These are phyloP conservation scores for Aratinga solstitialis DNA, from an alignment of 2,797 vertebrate species.

Conservation along the genomic window DNA sequence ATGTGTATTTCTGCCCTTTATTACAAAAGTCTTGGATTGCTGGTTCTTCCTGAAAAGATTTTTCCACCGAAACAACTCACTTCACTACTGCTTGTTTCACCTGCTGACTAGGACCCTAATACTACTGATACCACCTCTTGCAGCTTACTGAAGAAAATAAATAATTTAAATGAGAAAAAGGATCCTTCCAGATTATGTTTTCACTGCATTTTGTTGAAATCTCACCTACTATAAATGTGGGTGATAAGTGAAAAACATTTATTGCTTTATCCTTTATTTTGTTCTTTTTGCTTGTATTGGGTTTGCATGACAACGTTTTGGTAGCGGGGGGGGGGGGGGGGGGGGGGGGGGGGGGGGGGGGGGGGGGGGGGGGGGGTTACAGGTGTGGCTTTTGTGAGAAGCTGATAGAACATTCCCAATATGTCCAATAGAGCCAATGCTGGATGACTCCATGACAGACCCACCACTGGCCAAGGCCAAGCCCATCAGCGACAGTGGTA, in stretches of 20 bases:
- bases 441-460: background rate
- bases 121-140: background rate
- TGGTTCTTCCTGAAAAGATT: background rate
- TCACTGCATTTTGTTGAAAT: background rate
- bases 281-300: background rate
- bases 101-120: background rate
- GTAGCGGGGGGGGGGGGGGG: background rate
- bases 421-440: background rate
- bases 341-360: no score
- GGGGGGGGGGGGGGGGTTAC: no score
- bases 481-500: background rate
- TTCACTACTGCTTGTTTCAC: background rate
- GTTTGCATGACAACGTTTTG: background rate
- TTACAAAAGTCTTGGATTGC: background rate
- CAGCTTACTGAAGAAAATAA: background rate
- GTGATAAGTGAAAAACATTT: background rate
- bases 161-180: background rate
- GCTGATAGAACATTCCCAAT: background rate
- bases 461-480: background rate
- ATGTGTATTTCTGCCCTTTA: background rate
- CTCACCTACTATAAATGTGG: background rate
- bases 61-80: background rate
- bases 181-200: background rate
- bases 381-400: background rate
- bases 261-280: conserved; percentile 4